Conservation (phyloP, 2,113 vertebrate genomes). For the Rattus rattus region DNA sequence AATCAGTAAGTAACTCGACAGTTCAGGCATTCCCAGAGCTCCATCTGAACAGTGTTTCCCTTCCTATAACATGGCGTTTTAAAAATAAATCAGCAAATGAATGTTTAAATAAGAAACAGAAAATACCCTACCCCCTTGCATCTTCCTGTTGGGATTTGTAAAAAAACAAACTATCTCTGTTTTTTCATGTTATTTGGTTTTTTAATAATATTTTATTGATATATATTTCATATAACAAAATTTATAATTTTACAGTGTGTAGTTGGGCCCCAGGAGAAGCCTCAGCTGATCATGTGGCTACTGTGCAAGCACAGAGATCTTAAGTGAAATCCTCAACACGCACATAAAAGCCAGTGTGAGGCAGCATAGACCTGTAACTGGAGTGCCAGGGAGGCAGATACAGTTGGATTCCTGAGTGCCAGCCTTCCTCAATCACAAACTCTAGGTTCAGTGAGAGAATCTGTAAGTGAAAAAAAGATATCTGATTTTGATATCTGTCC, state of each 20-base stretch:
- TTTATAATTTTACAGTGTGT: neutral
- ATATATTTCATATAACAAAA: neutral
- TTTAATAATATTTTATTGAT: neutral
- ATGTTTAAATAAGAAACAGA: neutral
- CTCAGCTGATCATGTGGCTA: neutral
- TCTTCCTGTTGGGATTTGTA: neutral
- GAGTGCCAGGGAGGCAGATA: neutral
- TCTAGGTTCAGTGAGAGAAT: neutral
- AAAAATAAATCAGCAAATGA: constrained; percentile 48
- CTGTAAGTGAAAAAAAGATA: neutral
- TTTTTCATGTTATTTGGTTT: neutral
- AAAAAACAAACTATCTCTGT: neutral
- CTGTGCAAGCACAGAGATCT: neutral
- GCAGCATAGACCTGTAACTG: neutral
- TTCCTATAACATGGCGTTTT: neutral
- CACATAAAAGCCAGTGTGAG: neutral
- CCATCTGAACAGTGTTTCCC: neutral
- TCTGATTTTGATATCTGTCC: neutral
- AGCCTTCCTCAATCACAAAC: neutral
- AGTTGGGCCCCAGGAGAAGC: neutral
- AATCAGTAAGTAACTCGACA: neutral
- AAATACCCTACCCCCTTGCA: neutral
- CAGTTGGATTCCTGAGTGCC: neutral
- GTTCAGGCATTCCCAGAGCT: neutral
- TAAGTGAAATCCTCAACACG: neutral